Base-by-base conservation (phyloP, 2,113 vertebrate species). In the Sander lucioperca region DNA sequence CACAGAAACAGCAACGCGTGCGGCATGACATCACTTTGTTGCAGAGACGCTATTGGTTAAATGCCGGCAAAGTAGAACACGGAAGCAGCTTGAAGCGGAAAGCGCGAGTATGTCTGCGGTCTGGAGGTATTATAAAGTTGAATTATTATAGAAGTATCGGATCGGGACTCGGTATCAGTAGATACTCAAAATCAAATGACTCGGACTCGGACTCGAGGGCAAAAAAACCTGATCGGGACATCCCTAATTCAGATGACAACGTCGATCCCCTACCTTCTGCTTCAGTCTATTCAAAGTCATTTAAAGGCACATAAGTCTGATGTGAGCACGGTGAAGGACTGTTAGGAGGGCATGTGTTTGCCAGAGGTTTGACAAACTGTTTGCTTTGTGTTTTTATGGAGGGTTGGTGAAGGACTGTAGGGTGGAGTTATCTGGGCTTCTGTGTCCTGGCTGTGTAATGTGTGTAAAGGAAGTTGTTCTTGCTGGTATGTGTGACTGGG, bases 381-480 rank as follows among this genome's bases (percentile, higher is more conserved):
- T 77, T 71, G 69, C 23, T 56, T 66, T 65, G 79, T 61, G 74
- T 70, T 75, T 71, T 72, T 74, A 84, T 71, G 71, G 53, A 73
- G 47, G 19, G 47, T 45, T 48, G 82, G 51, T 78, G 88, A 88
- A 18, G 77, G 75, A 72, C 81, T 84, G 57, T 58, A 75, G 56
- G 74, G 61, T 50, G 82, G 70, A 30, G 69, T 84, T 62, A 43
- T 78, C 59, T 74, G 68, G 23, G 15, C 15, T 2, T 82, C 83
- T 36, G 79, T 62, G 16, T 82, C 78, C 76, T 77, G 82, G 61
- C 71, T 70, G 75, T 65, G 67, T 10, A 93, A 59, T 23, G 45
- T 63, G 18, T 89, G 86, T 54, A 92, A 83, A 70, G 93, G 89
- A 50, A 90, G 57, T 6, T 90, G 83, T n/a, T 93, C 91, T 33